Conservation (phyloP, 53 echinoderm and acorn worm genomes). For the Apostichopus leukothele region DNA sequence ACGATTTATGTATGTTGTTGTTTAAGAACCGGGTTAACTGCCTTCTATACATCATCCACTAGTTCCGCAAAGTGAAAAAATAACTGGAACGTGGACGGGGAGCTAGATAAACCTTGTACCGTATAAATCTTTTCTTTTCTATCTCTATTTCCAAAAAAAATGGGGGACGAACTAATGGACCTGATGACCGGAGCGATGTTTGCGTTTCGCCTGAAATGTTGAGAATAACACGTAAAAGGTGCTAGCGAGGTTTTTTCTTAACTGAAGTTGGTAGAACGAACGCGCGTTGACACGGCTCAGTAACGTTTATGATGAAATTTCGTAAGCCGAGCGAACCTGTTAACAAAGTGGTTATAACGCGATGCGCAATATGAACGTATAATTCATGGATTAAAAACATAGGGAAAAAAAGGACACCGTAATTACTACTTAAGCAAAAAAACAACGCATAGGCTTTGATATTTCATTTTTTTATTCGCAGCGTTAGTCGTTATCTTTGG, state of each 20-base stretch:
- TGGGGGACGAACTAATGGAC: constrained; percentile 20
- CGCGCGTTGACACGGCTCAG: background rate
- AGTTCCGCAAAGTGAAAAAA: background rate
- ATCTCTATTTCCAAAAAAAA: background rate
- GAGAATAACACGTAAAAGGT: constrained; percentile 24
- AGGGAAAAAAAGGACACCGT: no score
- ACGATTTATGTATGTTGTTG: constrained; percentile 34
- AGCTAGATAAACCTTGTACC: background rate
- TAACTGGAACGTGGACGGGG: background rate
- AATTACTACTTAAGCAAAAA: background rate
- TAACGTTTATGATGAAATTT: constrained; percentile 3
- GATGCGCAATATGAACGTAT: no score
- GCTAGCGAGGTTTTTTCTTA: background rate
- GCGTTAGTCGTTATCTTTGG: no score
- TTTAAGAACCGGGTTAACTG: constrained; percentile 12
- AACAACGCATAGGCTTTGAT: background rate
- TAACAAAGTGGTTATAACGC: no score
- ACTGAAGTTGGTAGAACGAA: no score
- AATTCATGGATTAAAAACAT: no score
- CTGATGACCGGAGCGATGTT: constrained; percentile 37
- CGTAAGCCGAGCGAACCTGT: no score
- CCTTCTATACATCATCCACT: background rate
- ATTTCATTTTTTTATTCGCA: background rate
- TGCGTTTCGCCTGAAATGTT: constrained; percentile 25
- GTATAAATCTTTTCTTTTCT: background rate